Conservation (phyloP, 2,113 vertebrate species). For the Paracanthobrama guichenoti region DNA sequence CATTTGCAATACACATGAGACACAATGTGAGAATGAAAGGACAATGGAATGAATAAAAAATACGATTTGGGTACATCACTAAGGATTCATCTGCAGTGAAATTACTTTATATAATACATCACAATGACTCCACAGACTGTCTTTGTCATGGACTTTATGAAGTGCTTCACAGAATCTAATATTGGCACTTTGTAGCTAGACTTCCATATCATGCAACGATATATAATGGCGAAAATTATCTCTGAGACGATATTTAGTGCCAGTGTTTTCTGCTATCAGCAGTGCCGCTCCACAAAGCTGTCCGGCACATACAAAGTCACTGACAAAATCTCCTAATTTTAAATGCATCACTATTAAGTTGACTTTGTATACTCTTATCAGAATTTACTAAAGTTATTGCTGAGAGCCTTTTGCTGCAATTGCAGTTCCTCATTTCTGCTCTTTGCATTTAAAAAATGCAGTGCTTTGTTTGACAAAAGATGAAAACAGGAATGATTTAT, state of each 20-base stretch:
- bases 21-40: neutral
- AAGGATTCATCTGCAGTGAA: neutral
- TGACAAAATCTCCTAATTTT: neutral
- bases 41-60: neutral
- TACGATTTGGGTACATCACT: neutral
- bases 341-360: constrained; percentile 22
- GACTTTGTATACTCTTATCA: constrained; percentile 18
- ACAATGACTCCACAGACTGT: neutral
- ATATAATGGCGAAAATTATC: neutral
- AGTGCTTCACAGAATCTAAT: neutral
- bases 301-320: neutral
- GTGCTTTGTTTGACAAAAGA: neutral
- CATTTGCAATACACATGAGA: neutral
- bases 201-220: neutral
- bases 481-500: neutral
- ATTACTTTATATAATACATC: neutral
- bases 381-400: neutral
- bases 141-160: constrained; percentile 12
- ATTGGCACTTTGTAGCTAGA: neutral
- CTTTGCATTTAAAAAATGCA: neutral
- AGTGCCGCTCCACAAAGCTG: neutral
- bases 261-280: neutral
- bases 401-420: neutral
- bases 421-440: neutral
- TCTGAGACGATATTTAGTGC: neutral